Evolutionary conservation across 2,113 vertebrate species (phyloP).

Genomic region (Gadus macrocephalus): DNA sequence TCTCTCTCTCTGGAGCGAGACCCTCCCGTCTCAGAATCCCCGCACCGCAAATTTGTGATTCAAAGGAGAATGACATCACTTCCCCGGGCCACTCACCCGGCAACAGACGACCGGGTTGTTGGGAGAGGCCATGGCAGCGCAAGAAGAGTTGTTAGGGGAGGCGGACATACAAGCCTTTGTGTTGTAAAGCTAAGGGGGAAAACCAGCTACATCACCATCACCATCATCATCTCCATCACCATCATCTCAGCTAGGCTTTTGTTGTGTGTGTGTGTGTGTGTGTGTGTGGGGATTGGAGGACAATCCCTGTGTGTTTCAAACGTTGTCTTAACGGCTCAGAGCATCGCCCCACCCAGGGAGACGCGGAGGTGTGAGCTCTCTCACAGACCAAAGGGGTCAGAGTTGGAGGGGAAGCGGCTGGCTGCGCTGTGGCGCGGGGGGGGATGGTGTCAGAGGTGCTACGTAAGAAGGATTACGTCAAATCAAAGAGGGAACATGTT

Average conservation of each 20-base stretch:
- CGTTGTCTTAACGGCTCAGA: neutral
- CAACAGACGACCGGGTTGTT: constrained; percentile 67
- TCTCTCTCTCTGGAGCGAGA: constrained; percentile 19
- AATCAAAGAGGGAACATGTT: constrained; percentile 4
- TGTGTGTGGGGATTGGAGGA: neutral
- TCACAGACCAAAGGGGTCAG: too few species aligned
- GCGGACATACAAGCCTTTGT: constrained; percentile 58
- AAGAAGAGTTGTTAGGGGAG: constrained; percentile 12
- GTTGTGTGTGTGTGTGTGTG: constrained; percentile 44
- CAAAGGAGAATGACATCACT: constrained; percentile 62
- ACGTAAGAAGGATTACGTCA: too few species aligned
- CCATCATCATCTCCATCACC: constrained; percentile 53
- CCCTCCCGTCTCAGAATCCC: constrained; percentile 42
- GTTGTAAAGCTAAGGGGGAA: constrained; percentile 57
- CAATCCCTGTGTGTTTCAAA: neutral
- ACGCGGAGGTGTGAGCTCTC: constrained; percentile 34
- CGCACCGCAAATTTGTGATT: constrained; percentile 39
- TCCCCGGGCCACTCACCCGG: constrained; percentile 43
- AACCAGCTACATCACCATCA: constrained; percentile 64
- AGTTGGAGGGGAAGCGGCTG: too few species aligned
- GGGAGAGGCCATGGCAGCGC: constrained; percentile 58
- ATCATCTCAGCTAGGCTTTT: constrained; percentile 53
- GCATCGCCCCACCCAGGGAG: constrained; percentile 23
- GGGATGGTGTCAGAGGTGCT: neutral
- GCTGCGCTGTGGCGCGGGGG: neutral